phyloP scores from a whole-genome alignment of 2,797 vertebrate genomes.

The Adrianichthys oophorus region DNA sequence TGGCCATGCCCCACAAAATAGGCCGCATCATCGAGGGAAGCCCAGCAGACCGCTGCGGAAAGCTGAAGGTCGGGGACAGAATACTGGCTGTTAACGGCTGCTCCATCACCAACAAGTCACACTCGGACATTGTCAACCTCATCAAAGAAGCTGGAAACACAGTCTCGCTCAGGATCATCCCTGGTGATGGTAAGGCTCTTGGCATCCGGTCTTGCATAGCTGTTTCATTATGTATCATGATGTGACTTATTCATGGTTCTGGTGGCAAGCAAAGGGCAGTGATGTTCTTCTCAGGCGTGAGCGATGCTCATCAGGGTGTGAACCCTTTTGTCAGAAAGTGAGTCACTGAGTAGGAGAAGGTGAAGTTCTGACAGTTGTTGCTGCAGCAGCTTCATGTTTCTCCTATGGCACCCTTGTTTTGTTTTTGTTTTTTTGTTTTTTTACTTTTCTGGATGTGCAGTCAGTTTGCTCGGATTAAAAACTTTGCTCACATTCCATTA shows the following conservation, averaged over 20 bases:
- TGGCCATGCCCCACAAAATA: conserved; percentile 99
- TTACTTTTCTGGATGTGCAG: conserved; percentile 17
- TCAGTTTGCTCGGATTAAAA: conserved; percentile 27
- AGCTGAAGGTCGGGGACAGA: conserved; percentile 98
- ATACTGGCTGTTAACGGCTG: conserved; percentile 97
- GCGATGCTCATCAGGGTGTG: conserved; percentile 47
- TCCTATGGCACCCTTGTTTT: not conserved
- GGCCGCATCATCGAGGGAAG: conserved; percentile 99
- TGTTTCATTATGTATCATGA: conserved; percentile 55
- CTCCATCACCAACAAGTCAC: conserved; percentile 99
- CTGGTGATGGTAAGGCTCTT: conserved; percentile 89
- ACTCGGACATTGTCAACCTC: conserved; percentile 99
- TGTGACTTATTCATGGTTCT: conserved; percentile 66
- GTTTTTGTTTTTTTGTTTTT: conserved; percentile 8
- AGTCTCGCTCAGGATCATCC: conserved; percentile 97
- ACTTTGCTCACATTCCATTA: conserved; percentile 24
- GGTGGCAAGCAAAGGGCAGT: conserved; percentile 52
- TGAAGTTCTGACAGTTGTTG: conserved; percentile 29
- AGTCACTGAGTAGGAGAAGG: conserved; percentile 42
- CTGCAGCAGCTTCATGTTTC: not conserved
- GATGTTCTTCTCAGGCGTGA: conserved; percentile 43
- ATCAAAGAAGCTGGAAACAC: conserved; percentile 99
- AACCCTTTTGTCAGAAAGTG: conserved; percentile 40
- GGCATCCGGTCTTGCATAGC: conserved; percentile 21
- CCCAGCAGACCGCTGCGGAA: conserved; percentile 97